A percentile compares a stretch with the other conserved stretches of the same genome.
phyloP scores from a whole-genome alignment of 2,797 vertebrate species.

The Chrosomus eos region DNA sequence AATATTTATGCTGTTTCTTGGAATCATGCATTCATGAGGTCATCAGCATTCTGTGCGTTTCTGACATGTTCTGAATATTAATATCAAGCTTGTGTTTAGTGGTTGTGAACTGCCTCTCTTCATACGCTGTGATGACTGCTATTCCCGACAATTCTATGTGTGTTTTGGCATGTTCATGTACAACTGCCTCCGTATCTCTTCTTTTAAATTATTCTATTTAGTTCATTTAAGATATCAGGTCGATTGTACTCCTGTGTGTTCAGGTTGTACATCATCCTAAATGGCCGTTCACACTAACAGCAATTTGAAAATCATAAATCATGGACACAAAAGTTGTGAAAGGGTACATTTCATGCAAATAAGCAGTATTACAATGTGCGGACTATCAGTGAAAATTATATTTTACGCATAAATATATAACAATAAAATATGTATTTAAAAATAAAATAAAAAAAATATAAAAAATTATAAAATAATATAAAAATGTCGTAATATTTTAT shows the following conservation, averaged over 20 bases:
- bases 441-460: background rate
- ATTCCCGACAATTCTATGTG: background rate
- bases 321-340: background rate
- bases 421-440: background rate
- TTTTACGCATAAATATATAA: background rate
- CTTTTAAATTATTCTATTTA: background rate
- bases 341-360: background rate
- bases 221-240: background rate
- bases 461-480: background rate
- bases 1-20: conserved; percentile 35
- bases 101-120: conserved; percentile 19
- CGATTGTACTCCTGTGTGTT: background rate
- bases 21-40: conserved; percentile 30
- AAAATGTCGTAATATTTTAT: background rate
- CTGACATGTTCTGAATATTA: conserved; percentile 32
- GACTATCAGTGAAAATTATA: background rate
- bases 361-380: background rate
- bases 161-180: conserved; percentile 28
- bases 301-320: background rate
- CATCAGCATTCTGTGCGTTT: conserved; percentile 32
- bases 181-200: conserved; percentile 2
- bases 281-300: conserved; percentile 23
- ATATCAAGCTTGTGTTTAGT: conserved; percentile 12
- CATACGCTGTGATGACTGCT: background rate
- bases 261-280: background rate